These are phyloP conservation scores for Trachelus iudaicus DNA, from an alignment of 2,888 invertebrate species.

Conservation along the genomic window DNA sequence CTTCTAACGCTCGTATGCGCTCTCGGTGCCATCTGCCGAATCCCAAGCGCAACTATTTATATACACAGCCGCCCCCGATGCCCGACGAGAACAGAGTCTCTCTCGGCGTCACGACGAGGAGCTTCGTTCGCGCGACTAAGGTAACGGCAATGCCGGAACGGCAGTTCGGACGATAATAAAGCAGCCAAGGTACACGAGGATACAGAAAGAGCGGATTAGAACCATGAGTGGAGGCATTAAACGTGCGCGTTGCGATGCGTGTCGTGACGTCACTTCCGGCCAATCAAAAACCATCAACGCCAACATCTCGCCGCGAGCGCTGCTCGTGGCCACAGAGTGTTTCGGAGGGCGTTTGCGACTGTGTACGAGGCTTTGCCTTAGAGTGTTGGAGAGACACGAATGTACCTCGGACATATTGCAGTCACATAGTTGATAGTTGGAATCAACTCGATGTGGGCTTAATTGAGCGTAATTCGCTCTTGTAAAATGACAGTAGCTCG, in stretches of 20 bases:
- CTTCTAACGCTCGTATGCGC: background rate
- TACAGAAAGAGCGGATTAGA: background rate
- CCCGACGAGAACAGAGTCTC: background rate
- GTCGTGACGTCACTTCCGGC: constrained; percentile 63
- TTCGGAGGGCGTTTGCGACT: background rate
- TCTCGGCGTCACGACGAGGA: background rate
- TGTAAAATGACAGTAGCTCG: constrained; percentile 15
- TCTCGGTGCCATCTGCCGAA: background rate
- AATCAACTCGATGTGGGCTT: constrained; percentile 39
- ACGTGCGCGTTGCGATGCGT: constrained; percentile 49
- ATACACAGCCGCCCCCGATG: background rate
- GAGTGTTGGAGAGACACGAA: background rate
- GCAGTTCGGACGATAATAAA: background rate
- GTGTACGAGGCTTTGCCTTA: background rate
- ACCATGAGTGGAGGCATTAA: background rate
- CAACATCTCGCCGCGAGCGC: constrained; percentile 20
- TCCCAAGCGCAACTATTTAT: background rate
- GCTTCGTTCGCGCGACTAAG: background rate
- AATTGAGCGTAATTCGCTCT: constrained; percentile 49
- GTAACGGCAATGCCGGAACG: background rate
- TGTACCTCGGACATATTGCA: background rate
- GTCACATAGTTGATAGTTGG: constrained; percentile 17
- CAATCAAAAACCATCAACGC: constrained; percentile 64
- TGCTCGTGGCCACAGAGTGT: background rate
- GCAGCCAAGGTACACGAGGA: background rate